Percentiles rank a stretch among this genome's conserved stretches.
Conservation (phyloP, 1,140 invertebrate species). For the Drosophila tani region DNA sequence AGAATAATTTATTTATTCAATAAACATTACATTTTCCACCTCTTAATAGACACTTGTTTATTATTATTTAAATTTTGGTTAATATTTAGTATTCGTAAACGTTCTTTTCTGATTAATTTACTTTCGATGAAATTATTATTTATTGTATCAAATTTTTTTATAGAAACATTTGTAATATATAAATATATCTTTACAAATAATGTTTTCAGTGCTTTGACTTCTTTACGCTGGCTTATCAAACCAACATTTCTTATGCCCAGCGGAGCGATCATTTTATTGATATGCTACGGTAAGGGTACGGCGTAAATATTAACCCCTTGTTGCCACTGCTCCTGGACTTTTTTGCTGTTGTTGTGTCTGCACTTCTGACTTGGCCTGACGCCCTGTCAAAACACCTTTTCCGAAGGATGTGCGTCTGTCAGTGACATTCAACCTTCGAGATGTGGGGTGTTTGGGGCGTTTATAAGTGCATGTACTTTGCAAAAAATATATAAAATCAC, state of each 20-base stretch:
- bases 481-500: not conserved
- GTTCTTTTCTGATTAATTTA: not conserved
- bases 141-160: not conserved
- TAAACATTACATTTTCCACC: too few species aligned
- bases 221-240: constrained; percentile 49
- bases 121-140: not conserved
- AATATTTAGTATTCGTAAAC: not conserved
- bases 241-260: constrained; percentile 68
- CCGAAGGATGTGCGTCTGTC: constrained; percentile 56
- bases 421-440: constrained; percentile 35
- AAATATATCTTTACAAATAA: not conserved
- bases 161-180: not conserved
- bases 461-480: constrained; percentile 30
- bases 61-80: not conserved
- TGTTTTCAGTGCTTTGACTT: constrained; percentile 4
- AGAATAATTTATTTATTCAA: too few species aligned
- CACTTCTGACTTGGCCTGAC: constrained; percentile 49
- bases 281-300: constrained; percentile 52
- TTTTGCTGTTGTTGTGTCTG: constrained; percentile 33
- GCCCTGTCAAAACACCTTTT: constrained; percentile 75
- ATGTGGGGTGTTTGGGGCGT: constrained; percentile 26
- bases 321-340: constrained; percentile 23
- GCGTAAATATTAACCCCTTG: constrained; percentile 61
- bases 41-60: not conserved
- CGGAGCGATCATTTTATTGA: constrained; percentile 79